A percentile compares a stretch with the other conserved stretches of the same genome.
Conservation (phyloP, 2,888 invertebrate species). For the Emesis russula region DNA sequence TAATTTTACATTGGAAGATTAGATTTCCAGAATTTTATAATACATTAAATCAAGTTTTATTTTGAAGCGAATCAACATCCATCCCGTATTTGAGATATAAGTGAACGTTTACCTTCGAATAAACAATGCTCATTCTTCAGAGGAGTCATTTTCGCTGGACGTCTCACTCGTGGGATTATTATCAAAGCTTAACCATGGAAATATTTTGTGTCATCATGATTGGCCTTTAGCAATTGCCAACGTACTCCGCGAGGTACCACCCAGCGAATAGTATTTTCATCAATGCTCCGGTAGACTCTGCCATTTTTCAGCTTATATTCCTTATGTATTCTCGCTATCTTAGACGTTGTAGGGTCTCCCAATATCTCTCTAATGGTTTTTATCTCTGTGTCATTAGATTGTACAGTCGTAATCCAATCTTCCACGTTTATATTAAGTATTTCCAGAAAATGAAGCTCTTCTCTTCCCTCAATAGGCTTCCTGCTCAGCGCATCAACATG, state of each 20-base stretch:
- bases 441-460: not conserved
- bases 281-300: constrained; percentile 50
- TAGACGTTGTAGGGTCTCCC: constrained; percentile 7
- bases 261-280: too few relatives aligned
- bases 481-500: constrained; percentile 54
- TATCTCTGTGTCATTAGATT: constrained; percentile 12
- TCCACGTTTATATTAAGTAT: not conserved
- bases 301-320: constrained; percentile 70
- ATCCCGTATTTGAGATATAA: too few relatives aligned
- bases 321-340: constrained; percentile 28
- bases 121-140: constrained; percentile 46
- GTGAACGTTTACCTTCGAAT: too few relatives aligned
- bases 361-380: constrained; percentile 4
- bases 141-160: constrained; percentile 21
- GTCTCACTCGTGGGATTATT: not conserved
- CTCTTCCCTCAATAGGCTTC: not conserved
- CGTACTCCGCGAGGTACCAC: too few relatives aligned
- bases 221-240: too few relatives aligned
- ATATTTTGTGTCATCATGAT: too few relatives aligned
- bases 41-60: too few relatives aligned
- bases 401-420: constrained; percentile 33
- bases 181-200: constrained; percentile 42
- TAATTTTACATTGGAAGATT: too few relatives aligned
- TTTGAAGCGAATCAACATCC: too few relatives aligned
- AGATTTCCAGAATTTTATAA: too few relatives aligned